Evolutionary conservation across 1,140 invertebrate species (phyloP), one percentile per base, ranked within the genome.

Genomic region (Drosophila pandora): DNA sequence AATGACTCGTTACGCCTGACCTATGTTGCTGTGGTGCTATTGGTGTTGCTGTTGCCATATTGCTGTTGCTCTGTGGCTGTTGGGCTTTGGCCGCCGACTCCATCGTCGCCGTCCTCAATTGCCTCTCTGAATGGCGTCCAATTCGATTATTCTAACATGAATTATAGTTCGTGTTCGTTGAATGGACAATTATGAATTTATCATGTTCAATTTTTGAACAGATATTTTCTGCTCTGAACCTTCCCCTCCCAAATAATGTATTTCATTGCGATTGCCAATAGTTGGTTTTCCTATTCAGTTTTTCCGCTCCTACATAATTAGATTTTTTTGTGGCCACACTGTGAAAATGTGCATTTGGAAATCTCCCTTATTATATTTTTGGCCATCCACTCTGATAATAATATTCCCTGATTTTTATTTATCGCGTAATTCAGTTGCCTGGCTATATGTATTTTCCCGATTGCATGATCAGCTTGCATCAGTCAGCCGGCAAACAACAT

Each of bases 71-170:
- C 30, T 49, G 50, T 25, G 62, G 61, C 28, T 63, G 69, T 63
- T 83, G 79, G 80, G 80, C 76, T 64, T 74, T 67, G 81, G 68
- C 53, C 68, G 68, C 60, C 77, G 69, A 63, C 70, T 64, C 77
- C 75, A 74, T 43, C 37, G 41, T 48, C 71, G 68, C 81, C 81
- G 81, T 85, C 81, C 81, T 87, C 81, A 85, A 85, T 85, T 85
- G 81, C 58, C 59, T 64, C 71, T 74, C 82, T 85, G 82, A 85
- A 85, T 85, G 82, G 82, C 82, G 82, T 85, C 82, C 82, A 78
- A 85, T 85, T 85, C 82, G 83, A 85, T 85, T 85, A 87, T 88
- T 87, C 82, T 87, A 85, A 85, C 82, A 85, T 88, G 82, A 85
- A 85, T 88, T 85, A 85, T 85, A 87, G 83, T 85, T 85, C 82